Percentiles rank a stretch among this genome's conserved stretches.
phyloP scores from a whole-genome alignment of 2,113 vertebrate genomes.

The Petrocephalus zakoni region DNA sequence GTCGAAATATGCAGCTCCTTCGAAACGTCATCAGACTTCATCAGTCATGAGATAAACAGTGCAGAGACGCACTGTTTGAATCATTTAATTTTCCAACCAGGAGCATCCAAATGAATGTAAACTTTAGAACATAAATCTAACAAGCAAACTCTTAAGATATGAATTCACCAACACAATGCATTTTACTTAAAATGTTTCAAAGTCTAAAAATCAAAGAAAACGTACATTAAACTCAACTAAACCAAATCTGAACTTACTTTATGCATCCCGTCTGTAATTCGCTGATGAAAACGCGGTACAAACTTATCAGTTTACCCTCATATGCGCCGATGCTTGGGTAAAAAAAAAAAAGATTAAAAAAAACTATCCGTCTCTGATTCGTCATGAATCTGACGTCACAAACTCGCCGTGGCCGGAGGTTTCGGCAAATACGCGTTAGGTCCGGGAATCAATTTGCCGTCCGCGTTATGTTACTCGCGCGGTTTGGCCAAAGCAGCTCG shows the following conservation, averaged over 20 bases:
- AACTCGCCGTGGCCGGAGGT: not conserved
- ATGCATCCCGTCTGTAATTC: not conserved
- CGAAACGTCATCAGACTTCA: no score
- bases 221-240: not conserved
- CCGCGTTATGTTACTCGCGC: not conserved
- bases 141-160: not conserved
- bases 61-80: not conserved
- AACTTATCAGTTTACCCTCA: not conserved
- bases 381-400: not conserved
- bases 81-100: not conserved
- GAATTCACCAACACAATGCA: not conserved
- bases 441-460: not conserved
- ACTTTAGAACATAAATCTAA: not conserved
- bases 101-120: not conserved
- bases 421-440: not conserved
- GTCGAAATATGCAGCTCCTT: not conserved
- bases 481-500: not conserved
- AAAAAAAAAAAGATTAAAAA: not conserved
- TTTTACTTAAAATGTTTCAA: not conserved
- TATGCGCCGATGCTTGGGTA: not conserved
- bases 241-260: not conserved
- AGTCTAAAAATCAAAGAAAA: not conserved
- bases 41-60: not conserved
- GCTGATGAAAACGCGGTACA: not conserved
- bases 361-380: not conserved